phyloP scores from a whole-genome alignment of 1,140 invertebrate genomes.

The Bombus terrestris region DNA sequence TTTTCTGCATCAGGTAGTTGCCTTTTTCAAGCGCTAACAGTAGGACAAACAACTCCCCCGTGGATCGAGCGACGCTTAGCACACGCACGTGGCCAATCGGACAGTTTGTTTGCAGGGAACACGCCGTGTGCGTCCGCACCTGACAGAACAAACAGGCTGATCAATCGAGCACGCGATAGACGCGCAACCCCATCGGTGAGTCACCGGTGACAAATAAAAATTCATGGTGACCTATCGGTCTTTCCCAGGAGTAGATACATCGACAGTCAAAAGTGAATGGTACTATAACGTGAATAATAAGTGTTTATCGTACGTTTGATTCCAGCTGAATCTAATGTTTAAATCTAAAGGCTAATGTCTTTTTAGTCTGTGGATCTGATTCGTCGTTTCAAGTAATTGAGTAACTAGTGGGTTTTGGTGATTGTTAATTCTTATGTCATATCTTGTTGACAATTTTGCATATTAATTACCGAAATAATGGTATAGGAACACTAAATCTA shows the following conservation, averaged over 20 bases:
- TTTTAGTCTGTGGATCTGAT: rapidly evolving
- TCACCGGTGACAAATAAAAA: conserved; percentile 5
- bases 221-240: not conserved
- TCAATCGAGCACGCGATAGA: conserved; percentile 31
- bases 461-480: too few species aligned
- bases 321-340: too few species aligned
- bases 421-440: too few species aligned
- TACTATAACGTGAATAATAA: too few species aligned
- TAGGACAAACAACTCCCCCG: not conserved
- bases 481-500: rapidly evolving
- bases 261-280: not conserved
- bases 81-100: conserved; percentile 29
- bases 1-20: not conserved
- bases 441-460: too few species aligned
- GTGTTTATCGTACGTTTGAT: too few species aligned
- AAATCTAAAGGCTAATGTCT: rapidly evolving
- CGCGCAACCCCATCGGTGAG: conserved; percentile 21
- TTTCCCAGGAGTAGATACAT: not conserved
- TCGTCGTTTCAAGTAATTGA: too few species aligned
- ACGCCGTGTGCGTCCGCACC: conserved; percentile 20
- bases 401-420: too few species aligned
- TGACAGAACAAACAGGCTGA: conserved; percentile 39
- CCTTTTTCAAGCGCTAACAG: not conserved
- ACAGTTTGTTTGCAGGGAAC: conserved; percentile 21
- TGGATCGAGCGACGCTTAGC: not conserved